phyloP scores from a whole-genome alignment of 2,113 vertebrate genomes.

The Nyctereutes procyonoides region DNA sequence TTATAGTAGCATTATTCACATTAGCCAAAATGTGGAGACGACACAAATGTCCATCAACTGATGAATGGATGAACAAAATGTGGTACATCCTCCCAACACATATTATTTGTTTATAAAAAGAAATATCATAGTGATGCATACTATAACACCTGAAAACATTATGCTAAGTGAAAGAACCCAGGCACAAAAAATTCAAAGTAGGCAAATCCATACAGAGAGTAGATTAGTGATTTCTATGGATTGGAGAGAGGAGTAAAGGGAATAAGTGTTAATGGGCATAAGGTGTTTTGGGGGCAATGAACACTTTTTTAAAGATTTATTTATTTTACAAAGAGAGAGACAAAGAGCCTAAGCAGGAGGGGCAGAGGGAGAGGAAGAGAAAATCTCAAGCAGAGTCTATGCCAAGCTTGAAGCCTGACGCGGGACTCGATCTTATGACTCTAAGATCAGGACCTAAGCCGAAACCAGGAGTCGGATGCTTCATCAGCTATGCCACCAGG shows the following conservation, averaged over 20 bases:
- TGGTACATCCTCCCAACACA: neutral
- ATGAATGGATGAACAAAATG: neutral
- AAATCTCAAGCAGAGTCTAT: neutral
- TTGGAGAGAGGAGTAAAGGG: too few relatives aligned
- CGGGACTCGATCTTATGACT: neutral
- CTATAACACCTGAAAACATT: neutral
- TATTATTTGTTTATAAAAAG: neutral
- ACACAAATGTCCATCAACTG: neutral
- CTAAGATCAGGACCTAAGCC: neutral
- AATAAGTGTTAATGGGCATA: neutral
- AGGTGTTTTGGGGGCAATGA: neutral
- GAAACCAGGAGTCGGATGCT: neutral
- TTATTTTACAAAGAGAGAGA: neutral
- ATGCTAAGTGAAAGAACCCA: neutral
- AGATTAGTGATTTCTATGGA: neutral
- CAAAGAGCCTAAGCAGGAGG: neutral
- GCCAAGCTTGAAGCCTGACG: accelerated
- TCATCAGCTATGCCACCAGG: neutral
- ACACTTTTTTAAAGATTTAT: neutral
- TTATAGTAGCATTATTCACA: neutral
- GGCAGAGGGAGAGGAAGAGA: neutral
- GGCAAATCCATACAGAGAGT: neutral
- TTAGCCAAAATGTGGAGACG: neutral
- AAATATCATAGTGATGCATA: neutral
- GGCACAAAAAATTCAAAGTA: neutral